Percentiles rank a stretch among this genome's conserved stretches.
These are phyloP conservation scores for Eira barbara DNA, from an alignment of 2,113 vertebrate species.

Conservation along the genomic window DNA sequence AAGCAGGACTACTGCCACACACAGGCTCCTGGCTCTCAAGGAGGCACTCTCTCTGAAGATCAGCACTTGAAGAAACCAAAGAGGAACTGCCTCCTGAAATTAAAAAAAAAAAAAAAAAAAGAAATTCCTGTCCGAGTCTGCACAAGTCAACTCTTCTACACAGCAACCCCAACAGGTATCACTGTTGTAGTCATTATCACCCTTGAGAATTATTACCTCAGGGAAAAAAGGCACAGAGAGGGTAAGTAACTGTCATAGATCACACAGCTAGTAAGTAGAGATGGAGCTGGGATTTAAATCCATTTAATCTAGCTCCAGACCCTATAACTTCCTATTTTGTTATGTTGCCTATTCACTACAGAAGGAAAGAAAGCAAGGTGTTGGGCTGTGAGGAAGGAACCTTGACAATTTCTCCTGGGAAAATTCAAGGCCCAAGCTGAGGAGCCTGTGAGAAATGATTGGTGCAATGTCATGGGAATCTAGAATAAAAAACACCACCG, in stretches of 20 bases:
- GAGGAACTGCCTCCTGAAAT: neutral
- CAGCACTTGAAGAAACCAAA: neutral
- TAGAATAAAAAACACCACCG: neutral
- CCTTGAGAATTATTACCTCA: neutral
- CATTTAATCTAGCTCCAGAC: neutral
- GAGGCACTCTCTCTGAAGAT: neutral
- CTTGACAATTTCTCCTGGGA: neutral
- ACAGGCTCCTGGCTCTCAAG: neutral
- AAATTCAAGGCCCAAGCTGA: neutral
- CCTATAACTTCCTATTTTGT: neutral
- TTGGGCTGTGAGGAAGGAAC: neutral
- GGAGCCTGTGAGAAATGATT: neutral
- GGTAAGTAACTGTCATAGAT: neutral
- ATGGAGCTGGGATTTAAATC: neutral
- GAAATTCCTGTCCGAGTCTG: neutral
- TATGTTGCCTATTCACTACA: neutral
- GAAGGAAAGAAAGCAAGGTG: neutral
- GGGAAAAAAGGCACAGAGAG: neutral
- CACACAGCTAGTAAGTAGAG: neutral
- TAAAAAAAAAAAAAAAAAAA: no score
- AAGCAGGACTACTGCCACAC: neutral
- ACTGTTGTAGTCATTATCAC: neutral
- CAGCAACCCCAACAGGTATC: neutral
- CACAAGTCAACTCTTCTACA: neutral
- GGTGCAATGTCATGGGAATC: neutral